These are phyloP conservation scores for Eptesicus fuscus DNA, from an alignment of 2,113 vertebrate species.

Conservation along the genomic window DNA sequence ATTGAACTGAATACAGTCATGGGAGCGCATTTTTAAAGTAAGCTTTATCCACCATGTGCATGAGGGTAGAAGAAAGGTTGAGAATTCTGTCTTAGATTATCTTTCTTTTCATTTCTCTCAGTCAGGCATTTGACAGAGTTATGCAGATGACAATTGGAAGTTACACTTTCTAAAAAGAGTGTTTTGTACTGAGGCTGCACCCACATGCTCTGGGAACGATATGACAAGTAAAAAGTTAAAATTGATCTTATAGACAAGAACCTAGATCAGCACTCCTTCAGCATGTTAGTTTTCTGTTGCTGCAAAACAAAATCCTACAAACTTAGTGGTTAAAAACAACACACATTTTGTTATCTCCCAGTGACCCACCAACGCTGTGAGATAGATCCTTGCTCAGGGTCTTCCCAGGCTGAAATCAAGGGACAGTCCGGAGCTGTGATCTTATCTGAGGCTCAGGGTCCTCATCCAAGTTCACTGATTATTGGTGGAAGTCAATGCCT, in stretches of 20 bases:
- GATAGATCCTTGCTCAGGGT: neutral
- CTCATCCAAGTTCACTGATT: neutral
- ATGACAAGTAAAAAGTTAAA: neutral
- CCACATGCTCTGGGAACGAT: neutral
- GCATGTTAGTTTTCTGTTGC: neutral
- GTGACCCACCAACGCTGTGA: too few relatives aligned
- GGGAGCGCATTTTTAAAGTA: neutral
- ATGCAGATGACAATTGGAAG: neutral
- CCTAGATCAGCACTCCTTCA: neutral
- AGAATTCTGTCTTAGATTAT: neutral
- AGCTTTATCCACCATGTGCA: neutral
- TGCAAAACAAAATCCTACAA: neutral
- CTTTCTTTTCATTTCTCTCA: neutral
- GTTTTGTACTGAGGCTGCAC: neutral
- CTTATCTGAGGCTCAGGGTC: neutral
- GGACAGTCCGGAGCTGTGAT: neutral
- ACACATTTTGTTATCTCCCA: neutral
- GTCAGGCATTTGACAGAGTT: neutral
- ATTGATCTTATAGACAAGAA: neutral
- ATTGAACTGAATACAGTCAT: neutral
- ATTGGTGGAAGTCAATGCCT: neutral
- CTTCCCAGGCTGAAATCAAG: neutral
- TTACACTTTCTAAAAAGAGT: neutral
- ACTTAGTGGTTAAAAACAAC: neutral
- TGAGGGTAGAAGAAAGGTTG: neutral